Evolutionary conservation across 2,888 invertebrate genomes (phyloP).

Genomic region (Tubulanus polymorphus): DNA sequence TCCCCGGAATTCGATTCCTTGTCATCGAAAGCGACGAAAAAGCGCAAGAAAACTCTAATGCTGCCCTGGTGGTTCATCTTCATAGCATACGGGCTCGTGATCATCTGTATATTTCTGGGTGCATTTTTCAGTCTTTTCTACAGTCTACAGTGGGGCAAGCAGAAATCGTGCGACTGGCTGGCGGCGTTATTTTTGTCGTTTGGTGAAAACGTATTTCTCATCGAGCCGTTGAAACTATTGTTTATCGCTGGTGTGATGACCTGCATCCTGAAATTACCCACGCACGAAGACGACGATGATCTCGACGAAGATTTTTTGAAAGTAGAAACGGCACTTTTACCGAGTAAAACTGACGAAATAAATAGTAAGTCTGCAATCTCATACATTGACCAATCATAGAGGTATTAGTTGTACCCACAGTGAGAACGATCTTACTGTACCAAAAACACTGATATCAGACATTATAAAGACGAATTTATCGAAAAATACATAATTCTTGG

Average conservation of each 20-base stretch:
- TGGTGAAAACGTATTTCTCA: constrained; percentile 15
- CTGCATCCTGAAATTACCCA: constrained; percentile 16
- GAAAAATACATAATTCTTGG: too few species aligned
- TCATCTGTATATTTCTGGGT: constrained; percentile 34
- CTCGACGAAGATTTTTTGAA: too few species aligned
- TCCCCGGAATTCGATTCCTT: constrained; percentile 10
- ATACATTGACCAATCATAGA: too few species aligned
- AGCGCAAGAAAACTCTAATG: constrained; percentile 4
- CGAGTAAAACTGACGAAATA: too few species aligned
- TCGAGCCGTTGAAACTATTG: constrained; percentile 21
- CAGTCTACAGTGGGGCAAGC: constrained; percentile 47
- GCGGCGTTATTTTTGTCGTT: constrained; percentile 17
- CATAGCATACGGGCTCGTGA: constrained; percentile 45
- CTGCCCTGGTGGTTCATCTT: constrained; percentile 29
- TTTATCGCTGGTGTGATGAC: constrained; percentile 17
- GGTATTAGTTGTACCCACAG: too few species aligned
- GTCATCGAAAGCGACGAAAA: too few species aligned
- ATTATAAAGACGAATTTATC: too few species aligned
- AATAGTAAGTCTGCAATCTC: too few species aligned
- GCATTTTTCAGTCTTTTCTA: constrained; percentile 50
- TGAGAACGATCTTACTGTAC: too few species aligned
- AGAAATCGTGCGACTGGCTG: constrained; percentile 46
- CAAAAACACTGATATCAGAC: too few species aligned
- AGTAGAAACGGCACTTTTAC: too few species aligned
- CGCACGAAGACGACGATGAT: constrained; percentile 14